Conservation (phyloP, 2,797 vertebrate species). For the Rhinoraja longicauda region DNA sequence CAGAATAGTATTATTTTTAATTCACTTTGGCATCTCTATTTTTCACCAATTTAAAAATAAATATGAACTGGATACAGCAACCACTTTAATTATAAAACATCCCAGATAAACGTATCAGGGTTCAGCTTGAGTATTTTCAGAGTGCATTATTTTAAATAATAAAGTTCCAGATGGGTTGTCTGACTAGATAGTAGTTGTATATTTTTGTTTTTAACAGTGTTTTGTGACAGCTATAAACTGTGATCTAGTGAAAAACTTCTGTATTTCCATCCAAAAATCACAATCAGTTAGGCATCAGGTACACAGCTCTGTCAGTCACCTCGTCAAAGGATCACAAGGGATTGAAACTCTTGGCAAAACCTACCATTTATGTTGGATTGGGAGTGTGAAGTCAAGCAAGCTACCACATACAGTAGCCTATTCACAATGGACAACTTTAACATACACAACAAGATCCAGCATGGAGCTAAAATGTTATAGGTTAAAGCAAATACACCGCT, state of each 20-base stretch:
- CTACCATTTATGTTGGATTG: background rate
- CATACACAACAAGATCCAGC: background rate
- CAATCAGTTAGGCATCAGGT: background rate
- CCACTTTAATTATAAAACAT: slow-evolving; percentile 15
- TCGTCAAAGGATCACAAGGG: too few relatives aligned
- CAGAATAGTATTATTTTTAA: background rate
- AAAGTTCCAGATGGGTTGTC: background rate
- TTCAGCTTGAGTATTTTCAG: background rate
- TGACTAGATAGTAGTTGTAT: background rate
- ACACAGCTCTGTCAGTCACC: background rate
- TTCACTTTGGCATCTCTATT: background rate
- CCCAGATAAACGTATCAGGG: too few relatives aligned
- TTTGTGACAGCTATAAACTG: background rate
- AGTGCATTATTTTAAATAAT: background rate
- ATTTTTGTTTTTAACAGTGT: too few relatives aligned
- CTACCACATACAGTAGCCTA: background rate
- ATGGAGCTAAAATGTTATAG: background rate
- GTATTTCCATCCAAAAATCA: background rate
- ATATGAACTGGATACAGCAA: background rate
- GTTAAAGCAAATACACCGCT: background rate
- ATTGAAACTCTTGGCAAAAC: background rate
- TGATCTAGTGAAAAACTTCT: background rate
- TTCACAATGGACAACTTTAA: background rate
- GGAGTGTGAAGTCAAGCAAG: slow-evolving; percentile 2
- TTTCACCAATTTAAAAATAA: background rate